Base-by-base conservation (phyloP, 1,140 invertebrate genomes). In the Bombus terrestris region DNA sequence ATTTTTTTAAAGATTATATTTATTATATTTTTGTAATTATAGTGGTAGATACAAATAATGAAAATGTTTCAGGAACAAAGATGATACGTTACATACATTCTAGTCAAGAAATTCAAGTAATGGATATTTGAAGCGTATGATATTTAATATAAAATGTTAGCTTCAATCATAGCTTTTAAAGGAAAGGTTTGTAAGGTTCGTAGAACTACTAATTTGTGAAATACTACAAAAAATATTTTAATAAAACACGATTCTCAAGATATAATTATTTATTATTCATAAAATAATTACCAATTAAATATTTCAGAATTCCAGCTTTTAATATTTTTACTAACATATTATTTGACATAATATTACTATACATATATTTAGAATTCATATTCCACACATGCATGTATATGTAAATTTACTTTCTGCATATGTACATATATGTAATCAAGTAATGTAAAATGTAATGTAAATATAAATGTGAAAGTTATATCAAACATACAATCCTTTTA, bases 61-160 rank as follows among this genome's bases (percentile, higher is more conserved):
- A 39, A 76, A 83, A 90, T 91, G 90, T 91, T 91, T 87, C 87
- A 91, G 90, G 87, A 32, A 81, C 75, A 85, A 76, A 71, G 22
- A 69, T 53, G 57, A 73, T 57, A 77, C 41, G 76, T 83, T 80
- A 71, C 62, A 81, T 43, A 86, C 47, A 66, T 66, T 74, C 64
- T 88, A 41, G 62, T 68, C 25, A 83, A 82, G 59, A 80, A 71
- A 74, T 80, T 69, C 81, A 85, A 86, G 35, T 85, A 88, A 62
- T 64, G 80, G 76, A 80, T 83, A 69, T n/a, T 41, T 57, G 81
- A 71, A 81, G 13, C 64, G 53, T n/a, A 18, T 57, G 59, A 35
- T 59, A 59, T 32, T 68, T 68, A 35, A 37, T 18, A 68, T 68
- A 68, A 35, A 68, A 68, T 68, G 9, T 68, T 68, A 18, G 66